Percentiles rank a stretch among this genome's conserved stretches.
Evolutionary conservation across 2,888 invertebrate genomes (phyloP).

Genomic region (Oligia fasciuncula): DNA sequence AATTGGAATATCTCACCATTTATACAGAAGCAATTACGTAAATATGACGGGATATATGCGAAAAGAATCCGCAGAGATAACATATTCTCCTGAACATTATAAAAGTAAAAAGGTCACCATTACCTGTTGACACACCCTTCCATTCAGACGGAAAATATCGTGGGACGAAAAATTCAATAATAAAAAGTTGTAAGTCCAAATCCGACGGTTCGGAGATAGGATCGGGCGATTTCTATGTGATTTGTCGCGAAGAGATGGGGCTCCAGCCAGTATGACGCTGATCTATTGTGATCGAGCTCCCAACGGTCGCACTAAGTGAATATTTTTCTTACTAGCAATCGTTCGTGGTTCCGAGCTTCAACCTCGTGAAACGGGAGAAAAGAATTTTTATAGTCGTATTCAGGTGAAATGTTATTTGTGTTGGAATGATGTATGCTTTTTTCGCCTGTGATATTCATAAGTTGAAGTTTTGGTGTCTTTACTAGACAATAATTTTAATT

Average conservation of each 20-base stretch:
- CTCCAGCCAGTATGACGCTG: constrained; percentile 72
- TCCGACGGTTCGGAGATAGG: constrained; percentile 71
- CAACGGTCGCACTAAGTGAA: constrained; percentile 74
- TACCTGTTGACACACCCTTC: constrained; percentile 71
- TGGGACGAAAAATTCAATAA: constrained; percentile 75
- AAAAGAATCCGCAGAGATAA: constrained; percentile 56
- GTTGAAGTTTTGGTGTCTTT: not conserved
- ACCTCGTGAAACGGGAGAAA: constrained; percentile 47
- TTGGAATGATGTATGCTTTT: not conserved
- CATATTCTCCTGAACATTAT: constrained; percentile 61
- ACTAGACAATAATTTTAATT: not conserved
- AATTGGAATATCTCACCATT: constrained; percentile 53
- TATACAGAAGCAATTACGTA: constrained; percentile 56
- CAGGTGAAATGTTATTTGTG: constrained; percentile 11
- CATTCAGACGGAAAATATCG: constrained; percentile 73
- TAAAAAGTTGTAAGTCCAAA: constrained; percentile 72
- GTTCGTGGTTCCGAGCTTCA: constrained; percentile 51
- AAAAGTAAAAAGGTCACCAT: constrained; percentile 69
- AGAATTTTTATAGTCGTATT: constrained; percentile 33
- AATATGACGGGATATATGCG: constrained; percentile 58
- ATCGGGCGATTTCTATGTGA: constrained; percentile 76
- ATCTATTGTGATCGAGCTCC: constrained; percentile 76
- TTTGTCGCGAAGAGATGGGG: constrained; percentile 77
- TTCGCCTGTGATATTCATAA: not conserved
- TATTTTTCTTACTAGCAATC: constrained; percentile 73